phyloP scores from a whole-genome alignment of 2,797 vertebrate genomes.

The Danionella dracula region DNA sequence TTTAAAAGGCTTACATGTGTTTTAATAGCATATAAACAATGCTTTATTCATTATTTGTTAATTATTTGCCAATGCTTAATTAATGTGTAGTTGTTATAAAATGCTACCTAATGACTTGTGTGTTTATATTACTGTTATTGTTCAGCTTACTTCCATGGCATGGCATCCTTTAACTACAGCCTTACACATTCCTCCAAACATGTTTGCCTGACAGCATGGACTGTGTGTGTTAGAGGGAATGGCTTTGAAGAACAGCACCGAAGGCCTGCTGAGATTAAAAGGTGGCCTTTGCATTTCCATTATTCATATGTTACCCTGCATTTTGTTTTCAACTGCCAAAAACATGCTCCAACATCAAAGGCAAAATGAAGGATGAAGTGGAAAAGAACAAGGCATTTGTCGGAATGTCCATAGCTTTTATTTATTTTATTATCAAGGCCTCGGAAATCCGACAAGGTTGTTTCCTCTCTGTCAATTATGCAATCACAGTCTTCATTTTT shows the following conservation, averaged over 20 bases:
- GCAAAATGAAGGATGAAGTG: conserved; percentile 41
- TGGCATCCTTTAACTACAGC: conserved; percentile 20
- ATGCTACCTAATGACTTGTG: too few species aligned
- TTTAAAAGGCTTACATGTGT: too few species aligned
- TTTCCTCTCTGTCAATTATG: conserved; percentile 25
- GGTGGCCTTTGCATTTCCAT: conserved; percentile 54
- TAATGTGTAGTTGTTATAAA: too few species aligned
- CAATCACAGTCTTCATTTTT: conserved; percentile 28
- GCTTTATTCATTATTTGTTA: too few species aligned
- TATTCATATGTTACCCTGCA: conserved; percentile 55
- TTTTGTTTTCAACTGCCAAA: conserved; percentile 45
- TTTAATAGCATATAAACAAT: too few species aligned
- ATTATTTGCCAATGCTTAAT: too few species aligned
- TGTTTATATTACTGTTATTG: conserved; percentile 39
- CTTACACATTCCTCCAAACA: conserved; percentile 23
- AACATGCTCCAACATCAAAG: conserved; percentile 41
- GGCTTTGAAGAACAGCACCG: conserved; percentile 49
- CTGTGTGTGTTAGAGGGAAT: not conserved
- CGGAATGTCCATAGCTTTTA: conserved; percentile 59
- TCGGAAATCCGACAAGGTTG: conserved; percentile 34
- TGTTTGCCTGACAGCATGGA: conserved; percentile 23
- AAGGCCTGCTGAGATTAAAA: conserved; percentile 61
- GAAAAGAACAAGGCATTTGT: conserved; percentile 48
- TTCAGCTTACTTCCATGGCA: conserved; percentile 31
- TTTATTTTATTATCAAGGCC: conserved; percentile 60